Base-by-base conservation (phyloP, 1,140 invertebrate genomes). In the Bombus confusus region DNA sequence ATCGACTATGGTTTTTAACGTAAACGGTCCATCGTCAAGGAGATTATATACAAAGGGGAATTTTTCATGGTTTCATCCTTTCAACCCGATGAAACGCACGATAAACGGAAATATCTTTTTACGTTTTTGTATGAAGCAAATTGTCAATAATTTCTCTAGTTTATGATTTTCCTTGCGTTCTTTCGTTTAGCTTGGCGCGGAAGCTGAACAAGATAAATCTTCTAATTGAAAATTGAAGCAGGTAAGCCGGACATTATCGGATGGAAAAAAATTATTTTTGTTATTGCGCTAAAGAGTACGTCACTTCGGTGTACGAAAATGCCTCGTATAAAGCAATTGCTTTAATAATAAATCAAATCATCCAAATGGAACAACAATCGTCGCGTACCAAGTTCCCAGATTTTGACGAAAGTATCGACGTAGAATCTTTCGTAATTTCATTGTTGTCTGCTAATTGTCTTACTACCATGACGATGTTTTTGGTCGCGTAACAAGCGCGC, bases 401-500 rank as follows among this genome's bases (percentile, higher is more conserved):
- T 66, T 66, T 59, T 2, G n/a, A 13, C 18, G 37, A 22, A 37
- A 41, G 18, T 15, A 34, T 34, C 43, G 12, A 57, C 47, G 31
- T 25, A 28, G 22, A 43, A 10, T 12, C 18, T 74, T 34, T 47
- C 25, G 41, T 22, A 43, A 31, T 52, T 74, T 34, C 22, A 52
- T 74, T 74, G 15, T 31, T 18, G 34, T 28, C 25, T 18, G 74
- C 31, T 76, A 76, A 57, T 57, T 31, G n/a, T 57, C 12, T 12
- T 57, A 5, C 25, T 22, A 22, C 12, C 3, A 4, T 22, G 31
- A 6, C 15, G 43, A 73, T 37, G 34, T 28, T 9, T 59, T 37
- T 52, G 74, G 12, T 9, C 43, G 12, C 25, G 34, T 75, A 75
- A 75, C 52, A 75, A 75, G 73, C 73, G 73, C 12, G 47, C 52